Conservation (phyloP, 2,113 vertebrate genomes). For the Stictonetta naevosa region DNA sequence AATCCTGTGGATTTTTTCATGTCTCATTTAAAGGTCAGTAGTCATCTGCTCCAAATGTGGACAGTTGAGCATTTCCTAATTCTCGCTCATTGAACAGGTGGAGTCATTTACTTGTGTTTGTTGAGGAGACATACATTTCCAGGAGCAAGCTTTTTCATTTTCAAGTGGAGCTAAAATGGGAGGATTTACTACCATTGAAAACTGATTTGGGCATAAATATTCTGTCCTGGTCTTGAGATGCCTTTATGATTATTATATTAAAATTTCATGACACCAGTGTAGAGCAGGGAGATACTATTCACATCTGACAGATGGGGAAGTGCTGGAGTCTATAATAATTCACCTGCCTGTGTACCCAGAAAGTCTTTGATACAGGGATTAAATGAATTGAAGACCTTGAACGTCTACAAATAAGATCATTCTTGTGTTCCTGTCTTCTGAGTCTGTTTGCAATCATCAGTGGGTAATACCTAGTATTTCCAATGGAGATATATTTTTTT, state of each 20-base stretch:
- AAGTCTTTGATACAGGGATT: not conserved
- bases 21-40: not conserved
- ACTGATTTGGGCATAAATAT: not conserved
- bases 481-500: not conserved
- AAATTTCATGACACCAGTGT: not conserved
- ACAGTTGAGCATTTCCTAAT: not conserved
- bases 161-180: not conserved
- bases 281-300: not conserved
- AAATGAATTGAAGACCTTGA: not conserved
- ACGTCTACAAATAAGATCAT: not conserved
- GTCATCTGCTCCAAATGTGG: not conserved
- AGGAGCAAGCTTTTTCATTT: not conserved
- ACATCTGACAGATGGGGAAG: not conserved
- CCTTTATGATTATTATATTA: not conserved
- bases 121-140: not conserved
- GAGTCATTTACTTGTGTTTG: not conserved
- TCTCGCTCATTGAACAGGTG: not conserved
- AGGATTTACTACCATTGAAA: not conserved
- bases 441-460: not conserved
- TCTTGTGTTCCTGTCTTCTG: not conserved
- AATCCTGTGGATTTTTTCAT: not conserved
- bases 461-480: not conserved
- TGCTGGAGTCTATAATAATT: not conserved
- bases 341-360: not conserved
- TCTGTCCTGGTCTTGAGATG: not conserved